phyloP scores from a whole-genome alignment of 2,888 invertebrate genomes.

The Galerucella pusilla region DNA sequence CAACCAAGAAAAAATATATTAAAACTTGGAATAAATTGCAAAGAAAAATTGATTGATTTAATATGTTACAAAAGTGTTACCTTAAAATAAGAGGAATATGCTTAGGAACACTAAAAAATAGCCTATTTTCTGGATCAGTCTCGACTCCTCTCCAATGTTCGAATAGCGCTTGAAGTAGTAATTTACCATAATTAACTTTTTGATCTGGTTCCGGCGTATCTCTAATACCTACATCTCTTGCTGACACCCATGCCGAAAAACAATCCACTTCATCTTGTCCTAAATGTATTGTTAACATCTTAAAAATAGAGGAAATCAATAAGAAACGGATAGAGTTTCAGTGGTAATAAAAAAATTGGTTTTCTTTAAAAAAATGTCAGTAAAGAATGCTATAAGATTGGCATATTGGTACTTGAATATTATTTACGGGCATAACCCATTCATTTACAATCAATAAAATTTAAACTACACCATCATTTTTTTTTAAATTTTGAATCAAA shows the following conservation, averaged over 20 bases:
- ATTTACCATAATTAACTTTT: conserved; percentile 95
- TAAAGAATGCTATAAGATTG: too few relatives aligned
- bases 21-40: too few relatives aligned
- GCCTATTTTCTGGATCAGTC: conserved; percentile 78
- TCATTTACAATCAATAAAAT: too few relatives aligned
- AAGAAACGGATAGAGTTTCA: background rate
- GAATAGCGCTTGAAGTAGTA: conserved; percentile 91
- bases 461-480: too few relatives aligned
- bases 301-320: conserved; percentile 35
- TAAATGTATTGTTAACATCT: conserved; percentile 97
- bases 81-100: conserved; percentile 95
- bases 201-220: conserved; percentile 75
- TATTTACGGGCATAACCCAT: too few relatives aligned
- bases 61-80: conserved; percentile 5
- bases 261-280: conserved; percentile 98
- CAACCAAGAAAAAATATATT: too few relatives aligned
- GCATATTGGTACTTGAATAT: too few relatives aligned
- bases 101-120: conserved; percentile 88
- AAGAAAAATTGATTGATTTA: too few relatives aligned
- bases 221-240: conserved; percentile 88
- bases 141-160: conserved; percentile 89
- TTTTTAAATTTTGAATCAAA: too few relatives aligned
- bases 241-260: conserved; percentile 98
- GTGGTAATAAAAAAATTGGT: too few relatives aligned
- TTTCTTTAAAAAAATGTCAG: too few relatives aligned